Conservation (phyloP, 92 coral and sea anemone genomes). For the Porites evermanni region DNA sequence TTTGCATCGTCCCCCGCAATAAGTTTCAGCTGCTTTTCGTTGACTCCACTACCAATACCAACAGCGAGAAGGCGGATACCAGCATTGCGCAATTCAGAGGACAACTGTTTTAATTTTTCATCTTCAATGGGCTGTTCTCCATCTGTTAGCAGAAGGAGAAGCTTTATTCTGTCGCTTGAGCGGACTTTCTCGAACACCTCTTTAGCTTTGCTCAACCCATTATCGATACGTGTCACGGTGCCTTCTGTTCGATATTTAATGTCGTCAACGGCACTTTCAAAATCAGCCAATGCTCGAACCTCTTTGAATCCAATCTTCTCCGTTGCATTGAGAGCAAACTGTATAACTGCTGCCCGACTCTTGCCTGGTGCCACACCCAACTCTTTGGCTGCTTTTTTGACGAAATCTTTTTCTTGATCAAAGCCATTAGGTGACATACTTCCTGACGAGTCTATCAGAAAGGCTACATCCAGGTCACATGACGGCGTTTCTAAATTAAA, state of each 20-base stretch:
- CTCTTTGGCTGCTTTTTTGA: background rate
- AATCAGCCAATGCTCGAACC: background rate
- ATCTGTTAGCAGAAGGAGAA: background rate
- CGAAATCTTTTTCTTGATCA: background rate
- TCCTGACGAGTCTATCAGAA: constrained; percentile 7
- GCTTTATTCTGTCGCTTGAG: background rate
- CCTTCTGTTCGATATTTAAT: background rate
- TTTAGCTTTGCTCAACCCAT: background rate
- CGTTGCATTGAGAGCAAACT: background rate
- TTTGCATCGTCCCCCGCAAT: background rate
- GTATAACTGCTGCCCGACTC: background rate
- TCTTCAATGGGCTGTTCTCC: background rate
- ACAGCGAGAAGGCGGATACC: background rate
- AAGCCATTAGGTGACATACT: background rate
- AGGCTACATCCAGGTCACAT: constrained; percentile 11
- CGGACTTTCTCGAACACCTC: background rate
- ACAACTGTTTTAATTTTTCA: background rate
- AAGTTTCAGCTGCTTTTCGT: background rate
- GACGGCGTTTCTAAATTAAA: background rate
- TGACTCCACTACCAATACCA: background rate
- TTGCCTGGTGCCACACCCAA: background rate
- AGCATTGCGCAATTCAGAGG: background rate
- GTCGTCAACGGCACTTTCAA: background rate
- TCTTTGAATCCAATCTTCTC: background rate
- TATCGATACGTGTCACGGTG: background rate